Evolutionary conservation across 2,888 invertebrate species (phyloP).

Genomic region (Antheraea assamensis): DNA sequence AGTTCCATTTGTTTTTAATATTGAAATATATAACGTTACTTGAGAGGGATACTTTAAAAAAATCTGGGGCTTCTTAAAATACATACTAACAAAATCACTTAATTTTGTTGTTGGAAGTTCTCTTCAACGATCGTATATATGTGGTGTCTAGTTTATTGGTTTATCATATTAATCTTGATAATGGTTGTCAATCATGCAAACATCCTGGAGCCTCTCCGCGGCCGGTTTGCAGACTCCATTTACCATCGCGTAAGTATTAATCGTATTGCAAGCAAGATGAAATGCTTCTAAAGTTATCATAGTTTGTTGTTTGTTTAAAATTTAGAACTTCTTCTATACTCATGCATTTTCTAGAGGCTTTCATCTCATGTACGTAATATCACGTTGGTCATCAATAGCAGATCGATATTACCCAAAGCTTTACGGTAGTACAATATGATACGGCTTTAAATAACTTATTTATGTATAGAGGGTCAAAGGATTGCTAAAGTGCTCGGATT

Average conservation of each 20-base stretch:
- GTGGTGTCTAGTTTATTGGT: constrained; percentile 69
- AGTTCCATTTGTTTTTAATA: constrained; percentile 6
- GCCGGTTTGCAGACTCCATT: constrained; percentile 69
- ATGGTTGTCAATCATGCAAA: constrained; percentile 82
- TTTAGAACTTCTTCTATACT: constrained; percentile 63
- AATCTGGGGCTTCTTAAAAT: neutral
- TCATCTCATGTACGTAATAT: constrained; percentile 56
- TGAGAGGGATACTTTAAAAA: neutral
- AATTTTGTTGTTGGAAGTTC: constrained; percentile 53
- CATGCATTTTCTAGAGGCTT: constrained; percentile 75
- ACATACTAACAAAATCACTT: constrained; percentile 10
- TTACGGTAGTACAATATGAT: constrained; percentile 49
- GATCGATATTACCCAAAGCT: constrained; percentile 51
- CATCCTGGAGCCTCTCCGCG: constrained; percentile 70
- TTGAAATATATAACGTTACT: neutral
- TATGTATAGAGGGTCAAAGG: constrained; percentile 12
- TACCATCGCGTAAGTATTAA: constrained; percentile 73
- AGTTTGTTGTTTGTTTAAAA: constrained; percentile 70
- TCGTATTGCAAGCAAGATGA: constrained; percentile 73
- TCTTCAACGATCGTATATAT: constrained; percentile 47
- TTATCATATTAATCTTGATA: constrained; percentile 77
- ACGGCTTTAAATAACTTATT: constrained; percentile 53
- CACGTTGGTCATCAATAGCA: constrained; percentile 56
- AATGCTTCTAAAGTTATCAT: constrained; percentile 69
- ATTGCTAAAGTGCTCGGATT: neutral